Conservation (phyloP, 2,113 vertebrate genomes). For the Megatriorchis doriae region DNA sequence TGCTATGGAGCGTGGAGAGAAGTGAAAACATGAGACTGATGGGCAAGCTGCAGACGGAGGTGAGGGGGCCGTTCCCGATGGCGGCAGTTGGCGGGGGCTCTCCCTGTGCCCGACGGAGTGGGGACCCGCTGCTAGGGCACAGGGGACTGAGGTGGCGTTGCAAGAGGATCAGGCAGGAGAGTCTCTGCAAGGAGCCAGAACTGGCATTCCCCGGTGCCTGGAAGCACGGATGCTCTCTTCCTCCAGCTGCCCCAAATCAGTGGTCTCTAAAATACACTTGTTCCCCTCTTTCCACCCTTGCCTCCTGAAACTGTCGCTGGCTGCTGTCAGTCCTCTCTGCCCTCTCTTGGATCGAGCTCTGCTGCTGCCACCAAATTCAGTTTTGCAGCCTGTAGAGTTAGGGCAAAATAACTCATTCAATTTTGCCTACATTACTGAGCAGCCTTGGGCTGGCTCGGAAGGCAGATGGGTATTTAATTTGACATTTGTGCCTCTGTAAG, state of each 20-base stretch:
- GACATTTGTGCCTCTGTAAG: neutral
- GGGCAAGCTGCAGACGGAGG: neutral
- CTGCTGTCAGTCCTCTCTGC: neutral
- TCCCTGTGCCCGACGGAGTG: neutral
- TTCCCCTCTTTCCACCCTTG: neutral
- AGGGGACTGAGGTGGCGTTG: rapidly evolving
- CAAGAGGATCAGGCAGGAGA: neutral
- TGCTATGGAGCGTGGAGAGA: neutral
- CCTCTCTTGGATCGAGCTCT: neutral
- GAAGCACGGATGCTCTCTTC: neutral
- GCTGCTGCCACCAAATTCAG: neutral
- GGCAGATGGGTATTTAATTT: conserved; percentile 3
- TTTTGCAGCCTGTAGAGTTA: neutral
- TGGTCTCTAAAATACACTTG: neutral
- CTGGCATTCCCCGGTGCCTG: neutral
- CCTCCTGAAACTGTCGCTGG: neutral
- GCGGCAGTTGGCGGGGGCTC: neutral
- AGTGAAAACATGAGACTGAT: neutral
- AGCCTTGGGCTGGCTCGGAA: neutral
- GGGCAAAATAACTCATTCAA: neutral
- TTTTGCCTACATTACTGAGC: neutral
- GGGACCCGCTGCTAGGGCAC: neutral
- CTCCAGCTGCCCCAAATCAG: neutral
- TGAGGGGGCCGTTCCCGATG: rapidly evolving
- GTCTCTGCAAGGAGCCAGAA: neutral